These are phyloP conservation scores for Drosophila algonquin DNA, from an alignment of 2,888 invertebrate species.

Conservation along the genomic window DNA sequence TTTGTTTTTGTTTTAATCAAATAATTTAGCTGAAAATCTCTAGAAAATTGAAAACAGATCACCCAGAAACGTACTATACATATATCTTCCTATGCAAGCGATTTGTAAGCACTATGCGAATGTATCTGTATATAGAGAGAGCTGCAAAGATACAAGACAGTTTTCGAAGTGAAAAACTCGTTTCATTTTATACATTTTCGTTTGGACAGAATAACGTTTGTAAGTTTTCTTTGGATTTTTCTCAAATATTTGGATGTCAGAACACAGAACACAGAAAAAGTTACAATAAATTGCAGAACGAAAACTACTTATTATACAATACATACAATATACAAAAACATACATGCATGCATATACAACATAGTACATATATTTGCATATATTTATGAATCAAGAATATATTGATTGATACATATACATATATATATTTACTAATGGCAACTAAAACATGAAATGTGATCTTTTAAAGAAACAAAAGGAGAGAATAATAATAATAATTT, in stretches of 20 bases:
- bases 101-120: constrained; percentile 56
- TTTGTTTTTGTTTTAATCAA: constrained; percentile 63
- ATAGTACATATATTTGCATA: constrained; percentile 69
- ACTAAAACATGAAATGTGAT: constrained; percentile 83
- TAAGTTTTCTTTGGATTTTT: background rate
- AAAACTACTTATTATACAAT: constrained; percentile 61
- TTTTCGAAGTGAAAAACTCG: background rate
- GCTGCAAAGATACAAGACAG: background rate
- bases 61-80: constrained; percentile 6
- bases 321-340: constrained; percentile 25
- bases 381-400: constrained; percentile 52
- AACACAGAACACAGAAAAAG: constrained; percentile 57
- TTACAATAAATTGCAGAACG: constrained; percentile 43
- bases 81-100: constrained; percentile 67
- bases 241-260: constrained; percentile 13
- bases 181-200: background rate
- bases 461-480: constrained; percentile 81
- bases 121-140: constrained; percentile 26
- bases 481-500: constrained; percentile 40
- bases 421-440: constrained; percentile 77
- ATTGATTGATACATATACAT: constrained; percentile 34
- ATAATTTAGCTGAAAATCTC: constrained; percentile 75
- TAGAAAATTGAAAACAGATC: constrained; percentile 60
- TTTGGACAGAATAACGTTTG: too few relatives aligned
- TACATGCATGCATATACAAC: constrained; percentile 55